A percentile compares a stretch with the other conserved stretches of the same genome.
Conservation (phyloP, 2,888 invertebrate genomes). For the Monopis laevigella region DNA sequence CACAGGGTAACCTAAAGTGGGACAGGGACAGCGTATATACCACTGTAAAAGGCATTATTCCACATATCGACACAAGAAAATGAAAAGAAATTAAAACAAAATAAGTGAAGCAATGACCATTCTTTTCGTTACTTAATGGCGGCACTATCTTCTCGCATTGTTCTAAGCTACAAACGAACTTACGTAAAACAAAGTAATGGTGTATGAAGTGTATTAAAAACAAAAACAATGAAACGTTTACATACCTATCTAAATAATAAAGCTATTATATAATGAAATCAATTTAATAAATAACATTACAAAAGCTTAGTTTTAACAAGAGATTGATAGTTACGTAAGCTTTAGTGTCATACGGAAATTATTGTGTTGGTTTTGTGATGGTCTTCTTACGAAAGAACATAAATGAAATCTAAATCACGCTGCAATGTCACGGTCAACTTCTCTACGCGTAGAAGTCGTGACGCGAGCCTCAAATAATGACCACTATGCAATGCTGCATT, state of each 20-base stretch:
- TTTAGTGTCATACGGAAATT: background rate
- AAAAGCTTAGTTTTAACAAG: background rate
- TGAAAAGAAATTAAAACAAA: slow-evolving; percentile 37
- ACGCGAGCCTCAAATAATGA: slow-evolving; percentile 43
- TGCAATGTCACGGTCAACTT: slow-evolving; percentile 54
- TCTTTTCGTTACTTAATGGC: slow-evolving; percentile 45
- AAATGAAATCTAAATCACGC: slow-evolving; percentile 26
- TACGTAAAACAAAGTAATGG: slow-evolving; percentile 56
- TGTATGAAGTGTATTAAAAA: slow-evolving; percentile 35
- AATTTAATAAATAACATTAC: no score
- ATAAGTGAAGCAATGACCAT: slow-evolving; percentile 56
- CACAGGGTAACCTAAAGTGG: no score
- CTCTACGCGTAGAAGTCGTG: slow-evolving; percentile 34
- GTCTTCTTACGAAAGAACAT: slow-evolving; percentile 4
- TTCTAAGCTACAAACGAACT: slow-evolving; percentile 33
- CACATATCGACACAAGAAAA: slow-evolving; percentile 49
- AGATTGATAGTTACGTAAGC: background rate
- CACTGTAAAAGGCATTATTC: no score
- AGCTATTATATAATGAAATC: no score
- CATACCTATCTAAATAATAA: no score
- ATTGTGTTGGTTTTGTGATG: background rate
- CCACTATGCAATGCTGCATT: slow-evolving; percentile 44
- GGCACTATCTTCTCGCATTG: slow-evolving; percentile 55
- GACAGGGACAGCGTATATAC: no score
- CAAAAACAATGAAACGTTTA: background rate